These are phyloP conservation scores for Pseudococcus viburni DNA, from an alignment of 2,888 invertebrate genomes.

Conservation along the genomic window DNA sequence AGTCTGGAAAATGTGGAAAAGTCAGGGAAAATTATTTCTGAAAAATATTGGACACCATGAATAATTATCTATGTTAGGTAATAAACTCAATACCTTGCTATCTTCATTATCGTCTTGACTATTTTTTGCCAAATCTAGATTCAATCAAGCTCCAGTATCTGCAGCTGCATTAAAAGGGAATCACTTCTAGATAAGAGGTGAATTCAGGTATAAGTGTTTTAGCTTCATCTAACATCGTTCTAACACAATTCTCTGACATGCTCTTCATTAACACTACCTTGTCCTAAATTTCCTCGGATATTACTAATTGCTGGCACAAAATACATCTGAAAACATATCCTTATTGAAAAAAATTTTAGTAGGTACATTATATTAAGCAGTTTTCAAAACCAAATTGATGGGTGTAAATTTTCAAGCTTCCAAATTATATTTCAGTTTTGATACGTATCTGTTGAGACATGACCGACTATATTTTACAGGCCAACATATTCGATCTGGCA, in stretches of 20 bases:
- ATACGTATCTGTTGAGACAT: no score
- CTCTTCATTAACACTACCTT: constrained; percentile 83
- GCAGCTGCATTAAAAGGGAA: constrained; percentile 67
- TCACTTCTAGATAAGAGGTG: constrained; percentile 69
- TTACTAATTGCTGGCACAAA: constrained; percentile 86
- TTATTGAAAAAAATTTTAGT: constrained; percentile 66
- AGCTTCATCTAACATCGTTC: constrained; percentile 85
- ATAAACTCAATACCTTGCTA: constrained; percentile 39
- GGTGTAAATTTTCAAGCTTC: no score
- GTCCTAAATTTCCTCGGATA: constrained; percentile 82
- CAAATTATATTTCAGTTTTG: no score
- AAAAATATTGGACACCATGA: no score
- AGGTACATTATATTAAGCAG: neutral
- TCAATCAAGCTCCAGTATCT: constrained; percentile 67
- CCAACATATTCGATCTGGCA: no score
- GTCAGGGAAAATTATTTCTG: no score
- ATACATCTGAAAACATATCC: constrained; percentile 76
- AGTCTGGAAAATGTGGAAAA: no score
- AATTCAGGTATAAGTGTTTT: constrained; percentile 72
- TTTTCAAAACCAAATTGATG: no score
- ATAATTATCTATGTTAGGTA: no score
- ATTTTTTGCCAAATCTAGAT: constrained; percentile 67
- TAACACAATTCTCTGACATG: constrained; percentile 80
- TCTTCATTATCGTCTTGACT: constrained; percentile 63
- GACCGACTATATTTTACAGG: no score